Evolutionary conservation across 2,797 vertebrate species (phyloP).

Genomic region (Microctenopoma steveboyesi): DNA sequence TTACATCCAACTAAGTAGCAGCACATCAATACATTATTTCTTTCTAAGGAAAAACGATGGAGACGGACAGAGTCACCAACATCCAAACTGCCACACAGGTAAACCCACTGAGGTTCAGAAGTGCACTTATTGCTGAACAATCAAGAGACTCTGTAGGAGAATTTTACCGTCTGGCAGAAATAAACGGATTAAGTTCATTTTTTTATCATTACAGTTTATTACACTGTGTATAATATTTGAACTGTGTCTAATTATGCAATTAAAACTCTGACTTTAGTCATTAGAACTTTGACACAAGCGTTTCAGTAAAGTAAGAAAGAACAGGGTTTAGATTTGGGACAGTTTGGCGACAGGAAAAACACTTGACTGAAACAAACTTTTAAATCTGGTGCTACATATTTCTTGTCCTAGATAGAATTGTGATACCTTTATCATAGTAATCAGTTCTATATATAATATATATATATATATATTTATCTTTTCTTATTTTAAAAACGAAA

Average conservation of each 20-base stretch:
- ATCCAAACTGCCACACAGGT: constrained; percentile 70
- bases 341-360: constrained; percentile 56
- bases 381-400: constrained; percentile 78
- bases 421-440: constrained; percentile 58
- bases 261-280: background rate
- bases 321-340: constrained; percentile 64
- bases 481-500: constrained; percentile 36
- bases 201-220: background rate
- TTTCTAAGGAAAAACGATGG: constrained; percentile 37
- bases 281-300: background rate
- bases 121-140: constrained; percentile 77
- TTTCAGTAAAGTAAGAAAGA: constrained; percentile 5
- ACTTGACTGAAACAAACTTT: constrained; percentile 52
- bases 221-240: background rate
- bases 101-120: constrained; percentile 62
- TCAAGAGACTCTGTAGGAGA: constrained; percentile 28
- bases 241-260: background rate
- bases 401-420: constrained; percentile 59
- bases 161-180: background rate
- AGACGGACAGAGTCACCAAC: constrained; percentile 30
- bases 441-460: constrained; percentile 39
- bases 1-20: constrained; percentile 75
- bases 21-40: constrained; percentile 69
- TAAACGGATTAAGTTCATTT: background rate
- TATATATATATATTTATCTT: constrained; percentile 21